Conservation (phyloP, 2,888 invertebrate species). For the Hoplodrina ambigua region DNA sequence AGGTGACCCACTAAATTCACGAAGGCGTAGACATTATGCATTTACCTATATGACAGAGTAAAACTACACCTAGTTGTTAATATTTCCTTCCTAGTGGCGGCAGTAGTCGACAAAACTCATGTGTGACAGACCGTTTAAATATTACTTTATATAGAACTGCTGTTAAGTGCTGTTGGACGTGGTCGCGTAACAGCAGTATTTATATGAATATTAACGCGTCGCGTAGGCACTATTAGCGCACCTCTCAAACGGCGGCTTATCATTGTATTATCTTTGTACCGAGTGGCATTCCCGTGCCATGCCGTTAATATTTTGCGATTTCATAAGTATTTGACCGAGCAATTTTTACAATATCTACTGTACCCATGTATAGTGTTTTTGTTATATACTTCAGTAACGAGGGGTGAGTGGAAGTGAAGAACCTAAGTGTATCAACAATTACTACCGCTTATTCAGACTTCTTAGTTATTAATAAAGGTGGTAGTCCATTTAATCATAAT, state of each 20-base stretch:
- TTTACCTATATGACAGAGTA: constrained; percentile 28
- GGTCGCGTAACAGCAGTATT: constrained; percentile 18
- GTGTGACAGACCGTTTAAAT: constrained; percentile 23
- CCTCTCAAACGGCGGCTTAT: constrained; percentile 38
- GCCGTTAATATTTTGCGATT: constrained; percentile 38
- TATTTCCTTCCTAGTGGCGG: constrained; percentile 38
- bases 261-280: constrained; percentile 41
- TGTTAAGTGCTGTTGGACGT: constrained; percentile 20
- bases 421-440: not conserved
- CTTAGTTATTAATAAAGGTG: not conserved
- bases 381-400: constrained; percentile 34
- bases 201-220: constrained; percentile 39
- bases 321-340: constrained; percentile 7
- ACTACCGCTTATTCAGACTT: not conserved
- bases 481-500: not conserved
- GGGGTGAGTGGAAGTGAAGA: not conserved
- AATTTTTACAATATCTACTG: constrained; percentile 6
- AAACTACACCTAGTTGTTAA: constrained; percentile 41
- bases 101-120: constrained; percentile 28
- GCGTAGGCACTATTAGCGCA: constrained; percentile 23
- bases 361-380: constrained; percentile 21
- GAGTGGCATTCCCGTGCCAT: constrained; percentile 40
- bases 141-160: constrained; percentile 16
- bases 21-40: constrained; percentile 14
- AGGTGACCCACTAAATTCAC: constrained; percentile 4